phyloP scores from a whole-genome alignment of 2,113 vertebrate species.

The Lampris megalopsis region DNA sequence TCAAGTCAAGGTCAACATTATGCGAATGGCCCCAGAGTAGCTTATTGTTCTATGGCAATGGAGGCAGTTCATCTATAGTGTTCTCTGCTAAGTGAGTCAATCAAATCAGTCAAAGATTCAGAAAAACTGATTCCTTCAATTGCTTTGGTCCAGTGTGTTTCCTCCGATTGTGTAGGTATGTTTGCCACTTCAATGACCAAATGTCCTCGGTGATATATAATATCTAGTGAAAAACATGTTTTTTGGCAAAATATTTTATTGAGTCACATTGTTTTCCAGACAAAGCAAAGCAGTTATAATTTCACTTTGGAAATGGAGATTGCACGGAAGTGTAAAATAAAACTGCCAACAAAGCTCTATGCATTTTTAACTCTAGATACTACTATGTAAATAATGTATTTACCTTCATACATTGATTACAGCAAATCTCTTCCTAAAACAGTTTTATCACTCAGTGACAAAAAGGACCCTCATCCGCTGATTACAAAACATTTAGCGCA shows the following conservation, averaged over 20 bases:
- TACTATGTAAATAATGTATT: too few relatives aligned
- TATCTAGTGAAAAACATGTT: not conserved
- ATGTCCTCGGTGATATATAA: not conserved
- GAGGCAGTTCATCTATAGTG: not conserved
- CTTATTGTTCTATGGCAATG: not conserved
- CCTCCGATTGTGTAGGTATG: not conserved
- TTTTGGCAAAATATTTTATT: slow-evolving; percentile 15
- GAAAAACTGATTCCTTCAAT: not conserved
- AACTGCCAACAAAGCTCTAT: not conserved
- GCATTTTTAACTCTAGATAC: too few relatives aligned
- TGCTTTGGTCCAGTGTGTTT: not conserved
- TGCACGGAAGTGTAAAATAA: not conserved
- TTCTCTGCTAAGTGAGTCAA: not conserved
- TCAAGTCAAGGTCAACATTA: not conserved
- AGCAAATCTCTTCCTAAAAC: not conserved
- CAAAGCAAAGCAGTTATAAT: not conserved
- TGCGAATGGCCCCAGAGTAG: not conserved
- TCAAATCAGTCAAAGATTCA: not conserved
- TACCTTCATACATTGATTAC: not conserved
- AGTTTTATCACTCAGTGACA: not conserved
- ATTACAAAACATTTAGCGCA: slow-evolving; percentile 17
- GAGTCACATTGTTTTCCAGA: slow-evolving; percentile 4
- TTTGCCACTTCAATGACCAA: not conserved
- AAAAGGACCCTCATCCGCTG: not conserved
- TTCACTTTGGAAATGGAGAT: not conserved